phyloP scores from a whole-genome alignment of 1,140 invertebrate species.

The Branchinecta lindahli region DNA sequence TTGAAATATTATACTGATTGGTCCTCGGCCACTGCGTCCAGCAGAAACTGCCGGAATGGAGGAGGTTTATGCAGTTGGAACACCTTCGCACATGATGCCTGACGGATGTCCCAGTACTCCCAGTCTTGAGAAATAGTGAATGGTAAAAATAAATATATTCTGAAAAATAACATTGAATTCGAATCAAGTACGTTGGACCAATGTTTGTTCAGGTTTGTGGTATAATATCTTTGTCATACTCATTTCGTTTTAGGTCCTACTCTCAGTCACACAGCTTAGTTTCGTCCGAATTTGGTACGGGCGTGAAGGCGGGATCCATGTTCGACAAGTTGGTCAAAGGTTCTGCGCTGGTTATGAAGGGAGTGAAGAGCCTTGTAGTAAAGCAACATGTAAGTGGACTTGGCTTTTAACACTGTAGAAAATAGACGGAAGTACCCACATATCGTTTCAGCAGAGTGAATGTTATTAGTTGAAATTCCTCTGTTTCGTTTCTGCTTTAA shows the following conservation, averaged over 20 bases:
- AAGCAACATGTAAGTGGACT: slow-evolving; percentile 71
- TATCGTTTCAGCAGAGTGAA: neutral
- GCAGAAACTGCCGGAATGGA: too few relatives aligned
- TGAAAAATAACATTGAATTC: too few relatives aligned
- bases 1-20: too few relatives aligned
- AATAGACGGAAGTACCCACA: slow-evolving; percentile 18
- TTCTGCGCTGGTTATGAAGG: slow-evolving; percentile 98
- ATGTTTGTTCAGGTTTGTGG: too few relatives aligned
- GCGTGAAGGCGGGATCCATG: slow-evolving; percentile 92
- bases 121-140: too few relatives aligned
- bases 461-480: slow-evolving; percentile 10
- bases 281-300: slow-evolving; percentile 73
- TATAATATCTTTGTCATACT: slow-evolving; percentile 12
- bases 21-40: too few relatives aligned
- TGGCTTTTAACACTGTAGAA: slow-evolving; percentile 14
- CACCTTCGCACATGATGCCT: too few relatives aligned
- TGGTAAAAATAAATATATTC: too few relatives aligned
- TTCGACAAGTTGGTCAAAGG: slow-evolving; percentile 96
- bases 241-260: slow-evolving; percentile 44
- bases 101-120: too few relatives aligned
- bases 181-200: too few relatives aligned
- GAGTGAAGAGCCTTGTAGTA: slow-evolving; percentile 96
- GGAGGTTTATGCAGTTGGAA: too few relatives aligned
- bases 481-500: slow-evolving; percentile 4
- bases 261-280: slow-evolving; percentile 43